Conservation (phyloP, 1,140 invertebrate species). For the Trinorchestia longiramus region DNA sequence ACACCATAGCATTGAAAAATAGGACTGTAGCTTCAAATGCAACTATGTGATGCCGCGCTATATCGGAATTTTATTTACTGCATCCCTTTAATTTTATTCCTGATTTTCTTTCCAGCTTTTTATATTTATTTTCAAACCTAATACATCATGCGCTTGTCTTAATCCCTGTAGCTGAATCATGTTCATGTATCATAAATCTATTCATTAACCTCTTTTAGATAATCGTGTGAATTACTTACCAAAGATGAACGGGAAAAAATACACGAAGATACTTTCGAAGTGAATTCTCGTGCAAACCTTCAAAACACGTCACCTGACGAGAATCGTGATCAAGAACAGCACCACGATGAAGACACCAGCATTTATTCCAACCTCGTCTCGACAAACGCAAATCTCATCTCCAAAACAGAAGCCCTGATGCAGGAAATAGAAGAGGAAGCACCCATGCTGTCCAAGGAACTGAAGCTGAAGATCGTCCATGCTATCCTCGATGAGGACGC, state of each 20-base stretch:
- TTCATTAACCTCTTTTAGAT: neutral
- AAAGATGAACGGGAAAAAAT: neutral
- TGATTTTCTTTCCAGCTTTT: neutral
- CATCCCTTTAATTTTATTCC: neutral
- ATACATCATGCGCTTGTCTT: neutral
- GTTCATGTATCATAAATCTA: neutral
- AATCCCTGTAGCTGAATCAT: neutral
- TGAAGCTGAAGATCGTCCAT: constrained; percentile 54
- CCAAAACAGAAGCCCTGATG: constrained; percentile 40
- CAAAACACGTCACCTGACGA: neutral
- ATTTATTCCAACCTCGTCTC: constrained; percentile 24
- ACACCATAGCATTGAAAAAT: neutral
- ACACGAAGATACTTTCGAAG: neutral
- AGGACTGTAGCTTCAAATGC: neutral
- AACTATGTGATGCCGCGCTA: neutral
- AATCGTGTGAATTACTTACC: neutral
- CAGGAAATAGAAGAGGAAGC: constrained; percentile 70
- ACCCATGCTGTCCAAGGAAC: constrained; percentile 53
- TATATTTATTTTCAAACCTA: neutral
- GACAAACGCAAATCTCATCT: neutral
- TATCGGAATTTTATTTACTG: neutral
- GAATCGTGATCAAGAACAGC: neutral
- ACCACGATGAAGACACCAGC: neutral
- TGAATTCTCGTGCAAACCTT: neutral
- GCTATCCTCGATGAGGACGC: constrained; percentile 47